Base-by-base conservation (phyloP, 1,140 invertebrate genomes). In the Zaprionus davidi region DNA sequence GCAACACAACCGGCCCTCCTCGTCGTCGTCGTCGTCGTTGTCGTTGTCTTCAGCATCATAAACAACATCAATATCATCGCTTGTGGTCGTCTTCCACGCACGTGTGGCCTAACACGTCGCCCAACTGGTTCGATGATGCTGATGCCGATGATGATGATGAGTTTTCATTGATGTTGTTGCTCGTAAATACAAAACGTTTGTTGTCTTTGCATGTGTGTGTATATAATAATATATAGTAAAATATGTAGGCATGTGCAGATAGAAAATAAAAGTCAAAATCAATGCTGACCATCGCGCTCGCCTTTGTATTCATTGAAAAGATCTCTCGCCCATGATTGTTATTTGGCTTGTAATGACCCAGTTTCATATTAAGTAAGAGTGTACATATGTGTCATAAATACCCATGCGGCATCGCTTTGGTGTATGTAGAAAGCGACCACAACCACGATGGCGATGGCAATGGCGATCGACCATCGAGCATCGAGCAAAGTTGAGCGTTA, bases 261-360 rank as follows among this genome's bases (percentile, higher is more conserved):
- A 53, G 2, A 55, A 34, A 34, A 22, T 22, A 22, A 22, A 62
- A 44, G 34, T 57, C 20, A 49, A 36, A 41, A 65, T 65, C 79
- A 81, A 78, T 84, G 70, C 80, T 84, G 81, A 73, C 78, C 74
- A 76, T 72, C 76, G 26, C 44, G 26, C 44, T 60, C 20, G 59
- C 53, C 17, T 57, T 64, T 70, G 41, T 76, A 64, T 69, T 71
- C 83, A 86, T 83, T 83, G 55, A 87, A 82, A 79, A 79, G 38
- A 75, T 69, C 57, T 69, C 57, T 60, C 36, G 53, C 38, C 69
- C 51, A 41, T 46, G 41, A 46, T 46, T 17, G 51, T 51, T 11
- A 38, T 73, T 67, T 64, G 71, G 71, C 71, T 86, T 87, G 83
- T 86, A 86, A 87, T 86, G 83, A 86, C 83, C 83, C 77, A 86